Conservation (phyloP, 2,113 vertebrate genomes). For the Gopherus flavomarginatus region DNA sequence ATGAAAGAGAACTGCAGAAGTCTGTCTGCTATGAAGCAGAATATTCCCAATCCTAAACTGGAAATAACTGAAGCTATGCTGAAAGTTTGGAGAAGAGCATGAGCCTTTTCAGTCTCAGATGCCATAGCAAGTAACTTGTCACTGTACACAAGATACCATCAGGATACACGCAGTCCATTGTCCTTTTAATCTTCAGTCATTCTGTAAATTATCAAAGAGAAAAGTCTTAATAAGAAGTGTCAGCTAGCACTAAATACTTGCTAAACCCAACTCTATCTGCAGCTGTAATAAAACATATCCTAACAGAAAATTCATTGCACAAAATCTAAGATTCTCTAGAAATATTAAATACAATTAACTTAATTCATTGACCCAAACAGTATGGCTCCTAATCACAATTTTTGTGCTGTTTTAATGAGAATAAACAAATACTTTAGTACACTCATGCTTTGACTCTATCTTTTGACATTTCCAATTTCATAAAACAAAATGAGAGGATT, state of each 20-base stretch:
- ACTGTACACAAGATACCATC: constrained; percentile 25
- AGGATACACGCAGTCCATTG: constrained; percentile 30
- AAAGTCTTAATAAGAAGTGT: constrained; percentile 20
- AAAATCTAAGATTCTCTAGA: neutral
- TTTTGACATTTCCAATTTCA: neutral
- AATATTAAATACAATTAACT: neutral
- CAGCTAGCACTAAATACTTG: neutral
- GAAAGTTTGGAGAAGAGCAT: constrained; percentile 90
- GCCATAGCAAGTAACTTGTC: constrained; percentile 81
- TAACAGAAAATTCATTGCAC: neutral
- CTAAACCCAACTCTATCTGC: neutral
- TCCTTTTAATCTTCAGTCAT: constrained; percentile 23
- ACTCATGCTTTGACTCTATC: neutral
- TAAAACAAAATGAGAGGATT: neutral
- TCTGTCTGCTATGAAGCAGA: constrained; percentile 89
- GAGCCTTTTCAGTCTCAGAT: constrained; percentile 90
- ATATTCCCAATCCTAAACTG: constrained; percentile 88
- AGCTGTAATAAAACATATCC: neutral
- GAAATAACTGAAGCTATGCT: constrained; percentile 89
- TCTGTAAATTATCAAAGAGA: constrained; percentile 62
- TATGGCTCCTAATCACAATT: neutral
- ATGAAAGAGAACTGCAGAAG: constrained; percentile 85
- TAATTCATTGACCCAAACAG: neutral
- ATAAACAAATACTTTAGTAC: neutral
- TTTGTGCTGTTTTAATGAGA: neutral